These are phyloP conservation scores for Calycopis cecrops DNA, from an alignment of 1,140 invertebrate species.

Conservation along the genomic window DNA sequence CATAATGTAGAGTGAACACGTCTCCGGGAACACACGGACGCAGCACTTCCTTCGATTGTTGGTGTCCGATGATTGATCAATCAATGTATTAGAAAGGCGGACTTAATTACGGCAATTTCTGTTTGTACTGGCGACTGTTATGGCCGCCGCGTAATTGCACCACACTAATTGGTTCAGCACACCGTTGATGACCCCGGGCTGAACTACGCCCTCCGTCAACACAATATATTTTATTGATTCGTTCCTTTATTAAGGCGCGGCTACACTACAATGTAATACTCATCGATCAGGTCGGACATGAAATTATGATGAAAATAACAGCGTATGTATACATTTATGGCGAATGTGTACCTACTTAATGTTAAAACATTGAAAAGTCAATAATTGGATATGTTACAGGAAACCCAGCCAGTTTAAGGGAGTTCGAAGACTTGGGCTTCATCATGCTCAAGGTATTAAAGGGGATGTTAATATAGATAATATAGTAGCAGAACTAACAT, in stretches of 20 bases:
- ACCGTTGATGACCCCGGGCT: slow-evolving; percentile 3
- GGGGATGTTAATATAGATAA: too few relatives aligned
- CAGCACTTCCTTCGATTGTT: slow-evolving; percentile 53
- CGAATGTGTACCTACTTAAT: too few relatives aligned
- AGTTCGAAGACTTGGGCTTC: too few relatives aligned
- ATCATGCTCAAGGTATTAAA: too few relatives aligned
- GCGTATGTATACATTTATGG: too few relatives aligned
- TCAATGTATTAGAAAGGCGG: slow-evolving; percentile 60
- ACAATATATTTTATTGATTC: slow-evolving; percentile 10
- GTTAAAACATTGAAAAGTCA: too few relatives aligned
- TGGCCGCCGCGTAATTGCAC: slow-evolving; percentile 27
- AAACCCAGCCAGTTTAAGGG: too few relatives aligned
- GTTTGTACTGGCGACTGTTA: slow-evolving; percentile 50
- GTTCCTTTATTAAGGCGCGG: slow-evolving; percentile 11
- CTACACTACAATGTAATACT: background rate
- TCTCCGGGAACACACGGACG: slow-evolving; percentile 50
- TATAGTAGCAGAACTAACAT: too few relatives aligned
- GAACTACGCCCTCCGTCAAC: slow-evolving; percentile 4
- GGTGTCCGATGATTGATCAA: slow-evolving; percentile 66
- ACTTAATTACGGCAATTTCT: slow-evolving; percentile 60
- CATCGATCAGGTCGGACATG: too few relatives aligned
- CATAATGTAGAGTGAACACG: slow-evolving; percentile 42
- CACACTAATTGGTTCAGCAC: slow-evolving; percentile 10
- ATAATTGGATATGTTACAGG: too few relatives aligned
- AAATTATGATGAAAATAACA: too few relatives aligned